Percentiles rank a stretch among this genome's conserved stretches.
These are phyloP conservation scores for Trididemnum nubilum DNA, from an alignment of 23 tunicate genomes.

Conservation along the genomic window DNA sequence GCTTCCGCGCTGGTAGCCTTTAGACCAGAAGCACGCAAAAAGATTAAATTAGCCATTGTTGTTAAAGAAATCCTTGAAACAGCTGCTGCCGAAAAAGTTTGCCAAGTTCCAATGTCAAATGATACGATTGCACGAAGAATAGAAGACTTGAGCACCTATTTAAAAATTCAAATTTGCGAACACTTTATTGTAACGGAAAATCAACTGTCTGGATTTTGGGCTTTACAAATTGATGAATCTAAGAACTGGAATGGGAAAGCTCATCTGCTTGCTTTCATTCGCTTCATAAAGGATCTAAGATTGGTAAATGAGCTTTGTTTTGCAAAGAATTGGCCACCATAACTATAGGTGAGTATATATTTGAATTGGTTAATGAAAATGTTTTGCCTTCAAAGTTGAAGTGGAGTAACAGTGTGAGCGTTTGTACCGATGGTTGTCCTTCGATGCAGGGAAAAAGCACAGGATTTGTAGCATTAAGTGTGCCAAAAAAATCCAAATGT, in stretches of 20 bases:
- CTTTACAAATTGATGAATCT: conserved; percentile 59
- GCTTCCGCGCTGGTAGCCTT: too few relatives aligned
- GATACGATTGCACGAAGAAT: conserved; percentile 49
- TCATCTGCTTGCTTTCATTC: conserved; percentile 63
- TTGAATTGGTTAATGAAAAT: conserved; percentile 51
- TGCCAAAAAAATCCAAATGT: conserved; percentile 57
- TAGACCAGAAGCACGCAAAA: conserved; percentile 65
- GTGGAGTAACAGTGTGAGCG: conserved; percentile 62
- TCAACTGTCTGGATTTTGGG: conserved; percentile 48
- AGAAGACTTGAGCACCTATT: conserved; percentile 55
- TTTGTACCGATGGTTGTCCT: conserved; percentile 51
- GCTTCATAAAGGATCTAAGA: conserved; percentile 57
- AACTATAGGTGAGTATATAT: conserved; percentile 68
- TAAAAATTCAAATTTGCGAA: conserved; percentile 58
- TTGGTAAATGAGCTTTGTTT: conserved; percentile 61
- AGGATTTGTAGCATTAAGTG: conserved; percentile 45
- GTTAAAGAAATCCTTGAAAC: conserved; percentile 63
- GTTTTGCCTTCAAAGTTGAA: conserved; percentile 34
- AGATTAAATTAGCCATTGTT: conserved; percentile 60
- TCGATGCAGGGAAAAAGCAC: conserved; percentile 48
- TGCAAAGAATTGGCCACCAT: conserved; percentile 58
- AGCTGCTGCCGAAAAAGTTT: conserved; percentile 58
- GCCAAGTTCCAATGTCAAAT: conserved; percentile 45
- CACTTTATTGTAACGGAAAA: conserved; percentile 45
- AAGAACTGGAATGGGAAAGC: conserved; percentile 65